Base-by-base conservation (phyloP, 1,140 invertebrate genomes). In the Drosophila eugracilis region DNA sequence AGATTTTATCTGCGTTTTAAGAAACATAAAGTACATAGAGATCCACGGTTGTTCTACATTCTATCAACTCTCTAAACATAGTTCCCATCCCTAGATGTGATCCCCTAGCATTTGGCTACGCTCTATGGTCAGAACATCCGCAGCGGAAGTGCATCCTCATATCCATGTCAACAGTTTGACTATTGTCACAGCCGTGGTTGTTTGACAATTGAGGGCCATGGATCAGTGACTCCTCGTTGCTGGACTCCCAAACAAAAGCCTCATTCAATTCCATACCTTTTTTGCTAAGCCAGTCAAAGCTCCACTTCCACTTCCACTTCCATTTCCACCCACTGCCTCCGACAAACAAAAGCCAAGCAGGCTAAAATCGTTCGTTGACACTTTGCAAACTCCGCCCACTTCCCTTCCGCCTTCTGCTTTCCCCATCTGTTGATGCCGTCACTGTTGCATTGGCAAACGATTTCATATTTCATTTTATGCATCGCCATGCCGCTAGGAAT, bases 311-410 rank as follows among this genome's bases (percentile, higher is more conserved):
- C 28, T 41, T 39, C 7, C 36, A 39, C 36, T 3, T 32, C 10
- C 30, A 32, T 10, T 32, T 32, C 49, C 60, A 62, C 58, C 45
- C 49, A 76, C 39, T 54, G 28, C 34, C 69, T 47, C 28, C 37
- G 39, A 17, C 54, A 67, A 66, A 84, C 80, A 84, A 86, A 83
- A 80, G 73, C 36, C 71, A 39, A 52, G 36, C 39, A 53, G 50
- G 36, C 47, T 37, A 76, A 84, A 84, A 84, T 73, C 81, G 81
- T 85, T 74, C 83, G 44, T 85, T 85, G 81, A 86, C 81, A 85
- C 81, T 81, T 58, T 73, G 10, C 48, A 54, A 45, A 49, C 70
- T 22, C 32, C 41, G 22, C 14, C 28, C 41, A 5, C 24, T 47
- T 2, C 44, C 1, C 4, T 7, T 4, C 37, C 6, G 7, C 28